Base-by-base conservation (phyloP, 1,140 invertebrate species). In the Cherax quadricarinatus region DNA sequence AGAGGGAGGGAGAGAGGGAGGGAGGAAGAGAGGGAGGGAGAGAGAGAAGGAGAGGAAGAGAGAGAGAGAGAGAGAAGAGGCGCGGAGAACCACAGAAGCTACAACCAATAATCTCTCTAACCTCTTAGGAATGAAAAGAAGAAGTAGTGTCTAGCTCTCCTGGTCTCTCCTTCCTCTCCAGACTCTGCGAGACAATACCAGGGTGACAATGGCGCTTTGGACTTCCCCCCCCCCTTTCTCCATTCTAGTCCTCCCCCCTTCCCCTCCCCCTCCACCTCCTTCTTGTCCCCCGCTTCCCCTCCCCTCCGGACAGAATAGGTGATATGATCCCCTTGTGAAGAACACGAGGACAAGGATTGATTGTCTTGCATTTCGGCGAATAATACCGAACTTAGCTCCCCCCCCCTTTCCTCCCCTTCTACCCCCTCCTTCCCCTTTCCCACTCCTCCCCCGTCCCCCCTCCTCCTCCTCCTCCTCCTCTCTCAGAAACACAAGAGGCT, bases 31-130 rank as follows among this genome's bases (percentile, higher is more conserved):
- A 78, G 75, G 24, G 75, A 78, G 75, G 24, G 75, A 78, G 75
- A 78, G 4, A 78, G 75, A 78, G 75, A n/a, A 9, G 10, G 75
- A n/a, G 75, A 12, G 10, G 49, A 49, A 30, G 78, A 80, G 24
- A 80, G 78, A 30, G 18, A 16, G 62, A 21, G 18, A 7, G 49
- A 81, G 79, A 51, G 18, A 12, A 41, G 41, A 49, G 49, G 30
- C 24, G 16, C 9, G 41, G 18, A 48, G 41, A 51, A 51, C 79
- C 79, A 81, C 53, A 81, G 30, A 41, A 51, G 79, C 41, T 51
- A 81, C 49, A 81, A 81, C 79, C 79, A 81, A 81, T 81, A 81
- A 81, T 24, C 79, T n/a, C 48, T 81, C 79, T 41, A 81, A 81
- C 24, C 79, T 70, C 62, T n/a, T 48, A 9, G 14, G 14, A 14